phyloP scores from a whole-genome alignment of 2,888 invertebrate species.

The Rhaphigaster nebulosa region DNA sequence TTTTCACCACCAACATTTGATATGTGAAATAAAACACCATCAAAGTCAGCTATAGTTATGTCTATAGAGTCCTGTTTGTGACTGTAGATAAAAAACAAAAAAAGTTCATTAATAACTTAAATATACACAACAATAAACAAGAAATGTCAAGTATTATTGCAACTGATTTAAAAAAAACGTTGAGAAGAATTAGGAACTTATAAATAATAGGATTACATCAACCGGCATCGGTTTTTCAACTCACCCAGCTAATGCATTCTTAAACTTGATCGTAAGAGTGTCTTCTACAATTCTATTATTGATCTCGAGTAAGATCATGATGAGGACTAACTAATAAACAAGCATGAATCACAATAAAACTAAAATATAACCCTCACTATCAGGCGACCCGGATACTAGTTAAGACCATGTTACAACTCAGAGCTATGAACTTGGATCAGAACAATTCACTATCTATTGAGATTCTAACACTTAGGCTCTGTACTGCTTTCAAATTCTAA shows the following conservation, averaged over 20 bases:
- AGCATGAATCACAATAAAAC: constrained; percentile 54
- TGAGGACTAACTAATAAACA: constrained; percentile 44
- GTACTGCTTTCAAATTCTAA: not conserved
- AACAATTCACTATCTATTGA: not conserved
- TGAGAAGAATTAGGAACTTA: not conserved
- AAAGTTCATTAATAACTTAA: not conserved
- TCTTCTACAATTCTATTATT: constrained; percentile 99
- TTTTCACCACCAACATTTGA: constrained; percentile 97
- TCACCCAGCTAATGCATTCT: constrained; percentile 96
- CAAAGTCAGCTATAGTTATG: constrained; percentile 96
- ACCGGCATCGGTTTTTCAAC: constrained; percentile 68
- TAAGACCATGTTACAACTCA: not conserved
- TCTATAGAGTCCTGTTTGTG: constrained; percentile 96
- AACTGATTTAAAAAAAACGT: not conserved
- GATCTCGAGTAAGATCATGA: constrained; percentile 97
- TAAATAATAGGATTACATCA: not conserved
- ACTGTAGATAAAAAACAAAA: constrained; percentile 73
- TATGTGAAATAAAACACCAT: constrained; percentile 98
- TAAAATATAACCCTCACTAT: not conserved
- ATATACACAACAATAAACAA: not conserved
- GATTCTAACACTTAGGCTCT: not conserved
- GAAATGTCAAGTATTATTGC: constrained; percentile 26
- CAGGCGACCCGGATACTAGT: constrained; percentile 54
- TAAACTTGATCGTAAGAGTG: constrained; percentile 94
- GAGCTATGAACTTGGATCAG: not conserved